Evolutionary conservation across 2,888 invertebrate genomes (phyloP), one percentile per base, ranked within the genome.

Genomic region (Caenorhabditis virilis): DNA sequence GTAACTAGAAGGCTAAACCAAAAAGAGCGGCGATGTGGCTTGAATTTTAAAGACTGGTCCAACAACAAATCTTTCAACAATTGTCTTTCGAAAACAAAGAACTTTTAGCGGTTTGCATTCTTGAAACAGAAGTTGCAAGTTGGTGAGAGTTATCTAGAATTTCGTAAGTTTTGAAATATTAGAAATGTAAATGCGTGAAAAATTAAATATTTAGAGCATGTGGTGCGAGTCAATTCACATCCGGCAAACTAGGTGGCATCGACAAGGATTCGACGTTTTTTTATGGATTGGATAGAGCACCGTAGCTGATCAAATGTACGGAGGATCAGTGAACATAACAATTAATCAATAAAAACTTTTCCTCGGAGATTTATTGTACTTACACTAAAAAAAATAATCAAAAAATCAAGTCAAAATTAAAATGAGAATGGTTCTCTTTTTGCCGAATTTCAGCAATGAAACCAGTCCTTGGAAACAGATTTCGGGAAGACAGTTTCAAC

Each of bases 1-100:
- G n/a, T n/a, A n/a, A n/a, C n/a, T n/a, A n/a, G 38, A 54, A 60
- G 42, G 60, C 60, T 60, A 60, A 60, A 60, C 60, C 50, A 43
- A 54, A 42, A 45, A 20, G 60, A 33, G 53, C 53, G 54, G 60
- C 54, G 54, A 49, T 59, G 59, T 53, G 48, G 48, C 45, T 20
- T 41, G 52, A 39, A 41, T 45, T 41, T 47, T 30, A 51, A 52
- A 52, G 51, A 47, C 52, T 47, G 52, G 36, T 41, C 47, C 18
- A 18, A 39, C 27, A 41, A 36, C 38, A n/a, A n/a, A n/a, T n/a
- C n/a, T n/a, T n/a, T n/a, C n/a, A n/a, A n/a, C n/a, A n/a, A n/a
- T n/a, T n/a, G n/a, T n/a, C n/a, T n/a, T n/a, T n/a, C n/a, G n/a
- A n/a, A n/a, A n/a, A n/a, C n/a, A n/a, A n/a, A n/a, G n/a, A n/a